Conservation (phyloP, 37 sponge, comb jelly and placozoan genomes). For the Diacarnus erythraeanus region DNA sequence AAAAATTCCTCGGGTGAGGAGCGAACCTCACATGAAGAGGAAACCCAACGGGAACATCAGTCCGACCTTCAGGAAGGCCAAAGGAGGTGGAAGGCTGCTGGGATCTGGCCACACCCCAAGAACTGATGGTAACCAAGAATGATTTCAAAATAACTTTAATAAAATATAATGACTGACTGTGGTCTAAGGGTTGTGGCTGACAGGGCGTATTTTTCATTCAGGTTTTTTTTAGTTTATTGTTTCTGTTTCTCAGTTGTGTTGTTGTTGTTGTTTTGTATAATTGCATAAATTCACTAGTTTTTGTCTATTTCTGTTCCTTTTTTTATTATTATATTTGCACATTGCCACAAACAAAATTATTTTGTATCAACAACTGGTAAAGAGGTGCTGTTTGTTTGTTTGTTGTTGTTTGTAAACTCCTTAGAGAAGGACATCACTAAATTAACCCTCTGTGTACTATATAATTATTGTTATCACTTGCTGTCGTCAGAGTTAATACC, state of each 20-base stretch:
- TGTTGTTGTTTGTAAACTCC: too few species aligned
- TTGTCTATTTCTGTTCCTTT: background rate
- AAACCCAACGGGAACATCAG: conserved; percentile 40
- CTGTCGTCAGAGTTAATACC: too few species aligned
- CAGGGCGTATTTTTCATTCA: background rate
- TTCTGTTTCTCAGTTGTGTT: background rate
- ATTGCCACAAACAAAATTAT: too few species aligned
- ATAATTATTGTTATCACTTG: too few species aligned
- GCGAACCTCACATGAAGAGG: conserved; percentile 49
- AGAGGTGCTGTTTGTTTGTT: too few species aligned
- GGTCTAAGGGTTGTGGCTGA: background rate
- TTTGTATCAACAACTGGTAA: too few species aligned
- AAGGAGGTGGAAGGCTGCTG: conserved; percentile 6
- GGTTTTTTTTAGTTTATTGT: background rate
- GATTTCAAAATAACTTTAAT: background rate
- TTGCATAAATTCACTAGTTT: background rate
- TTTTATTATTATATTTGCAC: background rate
- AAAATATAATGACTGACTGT: background rate
- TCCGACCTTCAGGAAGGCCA: conserved; percentile 53
- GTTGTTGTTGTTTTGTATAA: background rate
- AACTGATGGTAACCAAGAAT: background rate
- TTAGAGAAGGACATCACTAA: too few species aligned
- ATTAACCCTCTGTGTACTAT: too few species aligned
- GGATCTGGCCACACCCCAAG: background rate
- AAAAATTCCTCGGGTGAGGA: conserved; percentile 65